Base-by-base conservation (phyloP, 2,888 invertebrate species). In the Synanthedon tipuliformis region DNA sequence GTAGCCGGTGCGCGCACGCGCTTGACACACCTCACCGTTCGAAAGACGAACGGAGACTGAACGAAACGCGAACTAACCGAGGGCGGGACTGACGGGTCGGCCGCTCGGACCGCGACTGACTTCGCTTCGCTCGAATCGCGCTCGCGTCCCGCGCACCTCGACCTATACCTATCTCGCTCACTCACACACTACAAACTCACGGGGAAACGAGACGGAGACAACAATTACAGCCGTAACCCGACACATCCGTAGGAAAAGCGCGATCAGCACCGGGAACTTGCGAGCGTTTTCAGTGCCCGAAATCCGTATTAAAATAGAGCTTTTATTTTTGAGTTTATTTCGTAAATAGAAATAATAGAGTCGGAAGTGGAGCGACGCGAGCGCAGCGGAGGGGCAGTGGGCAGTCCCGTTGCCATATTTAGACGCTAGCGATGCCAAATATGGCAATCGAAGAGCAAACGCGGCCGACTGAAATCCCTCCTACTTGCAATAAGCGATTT, bases 401-500 rank as follows among this genome's bases (percentile, higher is more conserved):
- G 89, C 89, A 81, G 90, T 88, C 90, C 91, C 90, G 90, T 89
- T 89, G 89, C 93, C 93, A 91, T 93, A 93, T 93, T 93, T 93
- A 93, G 93, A 91, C 90, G 88, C 90, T 89, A 88, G 89, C 90
- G 90, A 89, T 92, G 89, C 93, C 93, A 91, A 93, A 93, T 93
- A 93, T 90, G 93, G 93, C 89, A 90, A 90, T 74, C 91, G 89
- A 90, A 90, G 89, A 89, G 91, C 93, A 91, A 92, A 92, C 91
- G 92, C 90, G 92, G 93, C 88, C 89, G 91, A 90, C 90, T 89
- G 90, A 90, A 91, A 92, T 92, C 92, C 92, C 92, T 92, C 92
- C 91, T 91, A 80, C 85, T 79, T 75, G 80, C 83, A 81, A 75
- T 81, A 82, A 83, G 78, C 79, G 79, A 82, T 86, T 86, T 87